Percentiles rank a stretch among this genome's conserved stretches.
These are phyloP conservation scores for Leptopilina clavipes DNA, from an alignment of 1,140 invertebrate species.

Conservation along the genomic window DNA sequence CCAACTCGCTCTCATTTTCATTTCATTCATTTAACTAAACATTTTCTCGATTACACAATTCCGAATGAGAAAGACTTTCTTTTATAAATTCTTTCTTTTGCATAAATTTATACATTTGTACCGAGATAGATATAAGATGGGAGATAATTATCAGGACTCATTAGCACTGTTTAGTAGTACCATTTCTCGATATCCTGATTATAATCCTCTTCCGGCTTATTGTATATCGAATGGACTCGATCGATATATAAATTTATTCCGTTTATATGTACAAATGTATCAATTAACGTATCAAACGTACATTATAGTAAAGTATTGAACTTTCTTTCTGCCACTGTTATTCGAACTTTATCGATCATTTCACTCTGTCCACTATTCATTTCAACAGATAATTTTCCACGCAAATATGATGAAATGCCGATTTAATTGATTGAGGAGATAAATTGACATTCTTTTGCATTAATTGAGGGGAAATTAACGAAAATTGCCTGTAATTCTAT, in stretches of 20 bases:
- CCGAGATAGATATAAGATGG: constrained; percentile 39
- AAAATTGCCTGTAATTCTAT: constrained; percentile 9
- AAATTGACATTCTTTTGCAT: not conserved
- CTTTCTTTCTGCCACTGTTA: constrained; percentile 4
- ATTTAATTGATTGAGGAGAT: constrained; percentile 20
- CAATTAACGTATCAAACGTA: constrained; percentile 22
- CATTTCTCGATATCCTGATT: constrained; percentile 6
- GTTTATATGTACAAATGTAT: constrained; percentile 20
- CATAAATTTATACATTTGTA: too few relatives aligned
- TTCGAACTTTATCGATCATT: not conserved
- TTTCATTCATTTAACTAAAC: not conserved
- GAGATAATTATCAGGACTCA: constrained; percentile 54
- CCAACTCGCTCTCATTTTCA: constrained; percentile 40
- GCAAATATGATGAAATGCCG: constrained; percentile 17
- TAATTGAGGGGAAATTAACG: not conserved
- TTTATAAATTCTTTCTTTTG: constrained; percentile 6
- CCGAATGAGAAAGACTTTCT: constrained; percentile 50
- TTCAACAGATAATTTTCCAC: not conserved
- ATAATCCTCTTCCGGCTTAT: constrained; percentile 53
- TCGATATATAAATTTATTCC: not conserved
- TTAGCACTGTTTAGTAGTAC: constrained; percentile 49
- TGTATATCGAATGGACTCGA: constrained; percentile 17
- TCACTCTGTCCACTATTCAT: not conserved
- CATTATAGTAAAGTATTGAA: constrained; percentile 13
- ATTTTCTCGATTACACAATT: constrained; percentile 27